phyloP scores from a whole-genome alignment of 2,888 invertebrate species.

The Agrochola litura region DNA sequence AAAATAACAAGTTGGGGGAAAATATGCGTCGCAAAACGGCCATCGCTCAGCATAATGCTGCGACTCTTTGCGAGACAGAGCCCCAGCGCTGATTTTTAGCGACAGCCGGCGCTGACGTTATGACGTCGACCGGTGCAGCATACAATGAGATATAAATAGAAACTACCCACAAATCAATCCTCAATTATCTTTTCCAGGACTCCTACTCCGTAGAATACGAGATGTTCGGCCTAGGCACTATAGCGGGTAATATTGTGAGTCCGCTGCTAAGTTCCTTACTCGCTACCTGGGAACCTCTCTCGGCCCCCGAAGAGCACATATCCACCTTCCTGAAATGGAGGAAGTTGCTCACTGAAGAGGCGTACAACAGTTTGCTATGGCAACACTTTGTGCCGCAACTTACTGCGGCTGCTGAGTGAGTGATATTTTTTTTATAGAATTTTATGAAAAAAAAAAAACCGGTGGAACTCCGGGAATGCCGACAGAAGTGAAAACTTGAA shows the following conservation, averaged over 20 bases:
- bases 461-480: too few relatives aligned
- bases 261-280: constrained; percentile 95
- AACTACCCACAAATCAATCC: too few relatives aligned
- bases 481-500: too few relatives aligned
- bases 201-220: constrained; percentile 92
- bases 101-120: too few relatives aligned
- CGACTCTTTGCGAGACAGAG: too few relatives aligned
- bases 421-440: background rate
- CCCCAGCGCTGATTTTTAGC: too few relatives aligned
- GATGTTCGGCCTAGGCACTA: constrained; percentile 95
- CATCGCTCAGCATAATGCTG: too few relatives aligned
- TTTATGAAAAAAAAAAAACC: background rate
- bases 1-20: too few relatives aligned
- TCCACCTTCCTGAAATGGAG: constrained; percentile 93
- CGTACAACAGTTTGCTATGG: constrained; percentile 96
- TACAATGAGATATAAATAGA: too few relatives aligned
- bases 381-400: constrained; percentile 97
- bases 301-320: constrained; percentile 92
- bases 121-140: too few relatives aligned
- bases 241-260: constrained; percentile 96
- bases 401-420: constrained; percentile 93
- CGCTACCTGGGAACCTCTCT: constrained; percentile 95
- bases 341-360: constrained; percentile 91
- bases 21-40: too few relatives aligned
- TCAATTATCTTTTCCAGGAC: constrained; percentile 69